Percentiles rank a stretch among this genome's conserved stretches.
Evolutionary conservation across 2,797 vertebrate genomes (phyloP).

Genomic region (Pogoniulus pusillus): DNA sequence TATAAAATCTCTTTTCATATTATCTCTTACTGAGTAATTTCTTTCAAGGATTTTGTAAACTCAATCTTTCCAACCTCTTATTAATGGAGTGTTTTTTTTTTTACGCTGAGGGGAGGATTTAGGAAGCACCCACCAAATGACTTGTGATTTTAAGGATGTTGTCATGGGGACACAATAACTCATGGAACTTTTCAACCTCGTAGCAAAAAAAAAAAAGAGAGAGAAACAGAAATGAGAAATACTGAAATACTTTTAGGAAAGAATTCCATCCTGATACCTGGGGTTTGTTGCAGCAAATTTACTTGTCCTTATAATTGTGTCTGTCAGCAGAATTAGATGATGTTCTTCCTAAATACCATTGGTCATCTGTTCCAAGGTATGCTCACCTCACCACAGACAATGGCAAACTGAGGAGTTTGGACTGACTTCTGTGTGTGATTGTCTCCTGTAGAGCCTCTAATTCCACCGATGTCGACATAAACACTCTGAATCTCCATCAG

Average conservation of each 20-base stretch:
- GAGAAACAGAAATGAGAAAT: neutral
- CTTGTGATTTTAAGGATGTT: neutral
- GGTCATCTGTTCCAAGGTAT: no score
- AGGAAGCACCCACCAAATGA: neutral
- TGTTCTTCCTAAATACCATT: neutral
- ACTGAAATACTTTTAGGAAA: neutral
- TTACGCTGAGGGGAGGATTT: neutral
- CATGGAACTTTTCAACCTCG: neutral
- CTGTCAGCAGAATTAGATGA: neutral
- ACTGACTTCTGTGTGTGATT: neutral
- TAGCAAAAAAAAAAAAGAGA: neutral
- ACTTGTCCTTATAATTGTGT: neutral
- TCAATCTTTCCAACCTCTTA: neutral
- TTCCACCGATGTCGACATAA: neutral
- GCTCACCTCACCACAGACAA: neutral
- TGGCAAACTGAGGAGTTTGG: fast-evolving
- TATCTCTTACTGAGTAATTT: neutral
- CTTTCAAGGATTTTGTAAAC: neutral
- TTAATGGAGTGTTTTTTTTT: neutral
- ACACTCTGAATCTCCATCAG: neutral
- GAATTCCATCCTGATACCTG: neutral
- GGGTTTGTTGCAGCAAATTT: neutral
- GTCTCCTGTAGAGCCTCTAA: neutral
- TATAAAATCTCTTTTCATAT: neutral
- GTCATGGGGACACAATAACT: neutral